Evolutionary conservation across 2,797 vertebrate species (phyloP).

Genomic region (Threskiornis aethiopicus): DNA sequence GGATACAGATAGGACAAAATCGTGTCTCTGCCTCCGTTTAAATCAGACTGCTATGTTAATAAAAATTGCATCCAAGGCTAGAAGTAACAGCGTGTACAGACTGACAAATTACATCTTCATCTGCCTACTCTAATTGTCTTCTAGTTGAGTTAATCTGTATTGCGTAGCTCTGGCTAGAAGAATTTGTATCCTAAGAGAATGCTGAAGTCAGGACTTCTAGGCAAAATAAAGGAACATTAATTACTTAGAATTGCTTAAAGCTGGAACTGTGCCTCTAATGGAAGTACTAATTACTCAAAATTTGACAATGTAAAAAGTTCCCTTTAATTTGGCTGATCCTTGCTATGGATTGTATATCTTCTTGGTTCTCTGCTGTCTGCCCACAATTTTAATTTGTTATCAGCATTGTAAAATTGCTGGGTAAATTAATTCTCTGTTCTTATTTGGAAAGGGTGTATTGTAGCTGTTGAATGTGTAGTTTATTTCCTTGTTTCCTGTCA

Average conservation of each 20-base stretch:
- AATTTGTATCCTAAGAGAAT: slow-evolving; percentile 33
- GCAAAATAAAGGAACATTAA: slow-evolving; percentile 48
- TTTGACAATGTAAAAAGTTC: neutral
- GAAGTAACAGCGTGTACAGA: neutral
- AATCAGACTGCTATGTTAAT: neutral
- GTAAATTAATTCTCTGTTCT: neutral
- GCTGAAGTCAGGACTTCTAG: slow-evolving; percentile 61
- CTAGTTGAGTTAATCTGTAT: slow-evolving; percentile 6
- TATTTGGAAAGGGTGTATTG: neutral
- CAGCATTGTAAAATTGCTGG: neutral
- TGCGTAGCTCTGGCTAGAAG: slow-evolving; percentile 6
- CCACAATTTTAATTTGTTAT: neutral
- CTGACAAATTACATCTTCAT: slow-evolving; percentile 38
- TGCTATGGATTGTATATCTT: neutral
- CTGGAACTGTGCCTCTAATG: slow-evolving; percentile 25
- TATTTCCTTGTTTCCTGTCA: neutral
- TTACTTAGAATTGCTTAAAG: slow-evolving; percentile 49
- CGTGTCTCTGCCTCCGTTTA: neutral
- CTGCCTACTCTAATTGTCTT: slow-evolving; percentile 22
- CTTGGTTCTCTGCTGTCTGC: neutral
- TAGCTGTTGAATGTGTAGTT: neutral
- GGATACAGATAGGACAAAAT: neutral
- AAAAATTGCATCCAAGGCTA: neutral
- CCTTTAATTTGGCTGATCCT: slow-evolving; percentile 17
- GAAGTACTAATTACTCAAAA: slow-evolving; percentile 42